Evolutionary conservation across 2,888 invertebrate species (phyloP), one percentile per base, ranked within the genome.

Genomic region (Iphiclides podalirius): DNA sequence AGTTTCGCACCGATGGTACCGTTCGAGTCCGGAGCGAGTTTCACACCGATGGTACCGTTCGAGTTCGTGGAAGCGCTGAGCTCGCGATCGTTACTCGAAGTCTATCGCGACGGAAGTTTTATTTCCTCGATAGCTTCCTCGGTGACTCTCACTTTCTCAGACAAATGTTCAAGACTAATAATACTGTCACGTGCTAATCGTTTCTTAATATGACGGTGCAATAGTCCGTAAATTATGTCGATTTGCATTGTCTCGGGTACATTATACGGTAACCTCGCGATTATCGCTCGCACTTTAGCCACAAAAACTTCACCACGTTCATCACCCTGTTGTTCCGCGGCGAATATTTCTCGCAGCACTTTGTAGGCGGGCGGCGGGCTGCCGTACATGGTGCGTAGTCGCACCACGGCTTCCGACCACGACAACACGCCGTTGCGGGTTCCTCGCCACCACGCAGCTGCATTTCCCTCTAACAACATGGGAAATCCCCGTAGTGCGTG

Each of bases 361-460:
- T 53, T 53, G 15, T 54, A 33, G 2, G 57, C 42, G n/a, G 57
- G 49, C 1, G 11, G 35, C 9, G 31, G 51, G 0, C 23, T 33
- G 2, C 57, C 57, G 40, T 45, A 57, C 14, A 41, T 42, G 8
- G 26, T 41, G n/a, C 57, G 52, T 2, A 57, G 46, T 4, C 44
- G 38, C 4, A 7, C 12, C 2, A 51, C 2, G 0, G 56, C 56
- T 4, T 46, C 51, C n/a, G 13, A 3, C 52, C 57, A 56, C 3
- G 42, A 36, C 4, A 23, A 11, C 4, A 47, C 36, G 3, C 31
- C 14, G 3, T 11, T n/a, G 45, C 39, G 1, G 40, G 50, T 1
- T 3, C 53, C 54, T 23, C 35, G 33, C 40, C 37, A 54, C 54
- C 57, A 54, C n/a, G 47, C 37, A n/a, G 53, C 54, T 0, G 52